A percentile compares a stretch with the other conserved stretches of the same genome.
These are phyloP conservation scores for Apis dorsata DNA, from an alignment of 1,140 invertebrate species.

Conservation along the genomic window DNA sequence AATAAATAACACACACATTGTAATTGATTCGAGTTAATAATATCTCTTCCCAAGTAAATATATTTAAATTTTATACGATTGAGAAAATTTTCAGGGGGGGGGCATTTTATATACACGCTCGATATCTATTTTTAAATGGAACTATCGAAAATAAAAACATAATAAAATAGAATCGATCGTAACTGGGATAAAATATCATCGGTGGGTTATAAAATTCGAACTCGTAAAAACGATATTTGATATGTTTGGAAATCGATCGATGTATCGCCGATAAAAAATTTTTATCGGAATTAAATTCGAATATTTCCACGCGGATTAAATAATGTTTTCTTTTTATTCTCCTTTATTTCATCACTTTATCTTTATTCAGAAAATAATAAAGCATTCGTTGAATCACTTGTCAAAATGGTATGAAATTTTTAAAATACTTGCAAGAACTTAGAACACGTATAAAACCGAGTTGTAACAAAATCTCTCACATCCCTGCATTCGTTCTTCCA, in stretches of 20 bases:
- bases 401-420: too few species aligned
- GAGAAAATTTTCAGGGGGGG: background rate
- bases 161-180: background rate
- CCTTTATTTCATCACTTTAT: background rate
- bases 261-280: background rate
- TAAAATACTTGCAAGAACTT: too few species aligned
- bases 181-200: background rate
- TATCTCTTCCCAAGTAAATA: background rate
- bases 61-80: background rate
- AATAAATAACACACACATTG: background rate
- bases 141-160: background rate
- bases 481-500: background rate
- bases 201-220: background rate
- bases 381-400: too few species aligned
- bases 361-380: too few species aligned
- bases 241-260: background rate
- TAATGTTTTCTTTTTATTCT: background rate
- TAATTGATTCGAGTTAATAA: background rate
- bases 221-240: constrained; percentile 10
- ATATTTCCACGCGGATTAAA: background rate
- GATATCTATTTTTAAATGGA: background rate
- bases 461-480: background rate
- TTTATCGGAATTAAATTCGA: constrained; percentile 10
- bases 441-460: background rate
- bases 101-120: too few species aligned